Percentiles rank a stretch among this genome's conserved stretches.
phyloP scores from a whole-genome alignment of 2,888 invertebrate genomes.

The Nesidiocoris tenuis region DNA sequence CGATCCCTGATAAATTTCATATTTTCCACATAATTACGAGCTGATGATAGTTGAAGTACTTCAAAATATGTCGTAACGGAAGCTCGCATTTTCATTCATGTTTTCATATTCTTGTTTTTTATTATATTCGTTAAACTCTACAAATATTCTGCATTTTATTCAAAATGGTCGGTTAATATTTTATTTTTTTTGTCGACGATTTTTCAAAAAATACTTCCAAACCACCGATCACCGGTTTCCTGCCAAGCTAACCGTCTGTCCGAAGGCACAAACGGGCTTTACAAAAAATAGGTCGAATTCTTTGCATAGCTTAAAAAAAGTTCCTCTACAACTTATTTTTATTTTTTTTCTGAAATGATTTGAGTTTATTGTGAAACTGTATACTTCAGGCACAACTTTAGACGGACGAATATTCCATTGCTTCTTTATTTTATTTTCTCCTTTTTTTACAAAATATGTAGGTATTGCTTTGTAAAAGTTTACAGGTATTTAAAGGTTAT shows the following conservation, averaged over 20 bases:
- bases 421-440: slow-evolving; percentile 27
- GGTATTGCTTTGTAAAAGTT: background rate
- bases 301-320: slow-evolving; percentile 15
- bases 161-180: background rate
- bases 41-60: slow-evolving; percentile 29
- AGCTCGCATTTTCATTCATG: slow-evolving; percentile 30
- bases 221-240: slow-evolving; percentile 31
- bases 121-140: background rate
- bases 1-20: slow-evolving; percentile 38
- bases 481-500: slow-evolving; percentile 2
- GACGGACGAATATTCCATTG: slow-evolving; percentile 41
- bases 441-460: slow-evolving; percentile 36
- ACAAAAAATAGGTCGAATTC: slow-evolving; percentile 35
- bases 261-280: slow-evolving; percentile 43
- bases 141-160: background rate
- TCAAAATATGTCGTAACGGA: slow-evolving; percentile 29
- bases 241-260: slow-evolving; percentile 37
- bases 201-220: slow-evolving; percentile 30
- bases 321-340: slow-evolving; percentile 1
- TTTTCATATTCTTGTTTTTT: too few relatives aligned
- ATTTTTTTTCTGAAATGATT: slow-evolving; percentile 32
- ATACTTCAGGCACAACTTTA: slow-evolving; percentile 42
- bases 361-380: slow-evolving; percentile 43
- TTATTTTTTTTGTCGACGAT: slow-evolving; percentile 16
- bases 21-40: slow-evolving; percentile 18